Evolutionary conservation across 2,888 invertebrate species (phyloP).

Genomic region (Drosophila rubida): DNA sequence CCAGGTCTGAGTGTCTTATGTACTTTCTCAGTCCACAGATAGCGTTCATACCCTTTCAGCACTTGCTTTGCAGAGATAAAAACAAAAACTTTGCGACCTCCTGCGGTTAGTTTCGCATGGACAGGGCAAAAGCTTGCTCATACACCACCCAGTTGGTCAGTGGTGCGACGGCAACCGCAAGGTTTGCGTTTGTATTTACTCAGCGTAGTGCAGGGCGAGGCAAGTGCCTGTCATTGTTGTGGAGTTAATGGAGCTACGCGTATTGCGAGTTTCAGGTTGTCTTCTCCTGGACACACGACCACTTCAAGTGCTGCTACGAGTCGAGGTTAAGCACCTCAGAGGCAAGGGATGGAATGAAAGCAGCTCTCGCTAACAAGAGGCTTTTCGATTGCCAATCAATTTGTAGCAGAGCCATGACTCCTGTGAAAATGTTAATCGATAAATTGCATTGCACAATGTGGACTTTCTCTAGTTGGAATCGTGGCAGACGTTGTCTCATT

Average conservation of each 20-base stretch:
- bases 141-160: constrained; percentile 38
- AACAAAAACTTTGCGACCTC: constrained; percentile 8
- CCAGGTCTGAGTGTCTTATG: no score
- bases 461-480: constrained; percentile 9
- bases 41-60: background rate
- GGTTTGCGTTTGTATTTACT: constrained; percentile 61
- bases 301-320: constrained; percentile 56
- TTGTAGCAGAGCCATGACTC: constrained; percentile 2
- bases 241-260: constrained; percentile 45
- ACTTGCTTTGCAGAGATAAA: background rate
- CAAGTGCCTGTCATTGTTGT: constrained; percentile 9
- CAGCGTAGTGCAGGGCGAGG: constrained; percentile 24
- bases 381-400: constrained; percentile 1
- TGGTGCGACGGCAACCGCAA: constrained; percentile 26
- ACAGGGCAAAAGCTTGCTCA: background rate
- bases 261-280: constrained; percentile 41
- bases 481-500: background rate
- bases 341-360: constrained; percentile 13
- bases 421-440: constrained; percentile 33
- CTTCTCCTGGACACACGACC: constrained; percentile 57
- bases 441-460: constrained; percentile 5
- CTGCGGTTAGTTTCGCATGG: constrained; percentile 39
- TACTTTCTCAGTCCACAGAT: background rate
- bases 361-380: background rate
- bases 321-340: constrained; percentile 65